Conservation (phyloP, 2,113 vertebrate genomes). For the Carettochelys insculpta region DNA sequence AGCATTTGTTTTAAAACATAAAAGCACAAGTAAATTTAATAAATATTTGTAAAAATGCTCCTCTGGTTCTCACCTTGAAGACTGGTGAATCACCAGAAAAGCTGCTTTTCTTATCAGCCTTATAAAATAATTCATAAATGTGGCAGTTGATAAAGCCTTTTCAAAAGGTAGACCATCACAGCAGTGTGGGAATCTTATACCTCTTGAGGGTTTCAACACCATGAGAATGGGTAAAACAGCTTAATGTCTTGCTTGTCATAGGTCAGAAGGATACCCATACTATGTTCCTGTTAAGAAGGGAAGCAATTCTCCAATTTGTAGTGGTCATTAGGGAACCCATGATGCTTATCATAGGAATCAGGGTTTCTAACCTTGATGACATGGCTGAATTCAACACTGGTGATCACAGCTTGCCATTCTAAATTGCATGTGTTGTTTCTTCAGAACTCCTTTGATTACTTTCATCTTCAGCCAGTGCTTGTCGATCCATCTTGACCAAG, state of each 20-base stretch:
- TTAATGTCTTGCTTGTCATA: constrained; percentile 26
- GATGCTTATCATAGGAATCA: constrained; percentile 19
- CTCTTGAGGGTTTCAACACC: not conserved
- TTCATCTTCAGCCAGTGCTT: not conserved
- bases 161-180: not conserved
- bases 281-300: constrained; percentile 8
- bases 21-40: not conserved
- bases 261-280: constrained; percentile 14
- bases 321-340: constrained; percentile 23
- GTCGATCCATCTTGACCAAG: not conserved
- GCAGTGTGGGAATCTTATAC: not conserved
- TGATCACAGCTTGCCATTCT: constrained; percentile 9
- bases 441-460: not conserved
- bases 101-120: not conserved
- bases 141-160: not conserved
- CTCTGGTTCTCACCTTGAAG: not conserved
- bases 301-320: constrained; percentile 15
- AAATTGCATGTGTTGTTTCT: constrained; percentile 29
- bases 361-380: constrained; percentile 29
- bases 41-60: not conserved
- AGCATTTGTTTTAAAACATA: not conserved
- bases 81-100: not conserved
- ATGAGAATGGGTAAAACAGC: not conserved
- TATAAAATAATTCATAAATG: not conserved
- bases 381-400: constrained; percentile 20